These are phyloP conservation scores for Brachypodius melanocephalos DNA, from an alignment of 2,113 vertebrate species.

Conservation along the genomic window DNA sequence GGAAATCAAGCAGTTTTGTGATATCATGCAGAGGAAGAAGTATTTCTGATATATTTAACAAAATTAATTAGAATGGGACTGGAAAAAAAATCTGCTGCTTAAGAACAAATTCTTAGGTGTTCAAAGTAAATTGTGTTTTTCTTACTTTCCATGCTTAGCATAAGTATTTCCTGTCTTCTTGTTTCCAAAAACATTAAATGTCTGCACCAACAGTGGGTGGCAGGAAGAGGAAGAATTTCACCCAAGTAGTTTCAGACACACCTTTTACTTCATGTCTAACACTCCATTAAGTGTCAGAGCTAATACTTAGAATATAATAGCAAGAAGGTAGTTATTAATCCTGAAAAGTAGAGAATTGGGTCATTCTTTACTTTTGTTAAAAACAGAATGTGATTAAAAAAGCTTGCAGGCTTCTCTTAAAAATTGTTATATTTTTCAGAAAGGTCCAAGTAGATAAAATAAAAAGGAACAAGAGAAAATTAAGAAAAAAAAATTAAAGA, in stretches of 20 bases:
- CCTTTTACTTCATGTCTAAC: background rate
- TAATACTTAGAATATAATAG: background rate
- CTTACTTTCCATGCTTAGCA: background rate
- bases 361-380: conserved; percentile 19
- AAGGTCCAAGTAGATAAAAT: background rate
- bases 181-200: conserved; percentile 4
- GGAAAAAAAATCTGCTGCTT: background rate
- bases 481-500: background rate
- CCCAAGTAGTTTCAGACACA: background rate
- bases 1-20: conserved; percentile 41
- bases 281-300: background rate
- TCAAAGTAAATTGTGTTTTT: background rate
- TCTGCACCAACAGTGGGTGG: background rate
- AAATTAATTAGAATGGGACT: conserved; percentile 19
- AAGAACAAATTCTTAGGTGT: background rate
- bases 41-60: background rate
- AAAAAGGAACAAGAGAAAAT: background rate
- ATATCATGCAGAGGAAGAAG: conserved; percentile 36
- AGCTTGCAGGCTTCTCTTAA: background rate
- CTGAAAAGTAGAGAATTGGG: background rate
- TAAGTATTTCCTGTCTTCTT: conserved; percentile 4
- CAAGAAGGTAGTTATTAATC: conserved; percentile 12
- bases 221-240: background rate
- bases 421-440: background rate
- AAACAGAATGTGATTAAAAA: background rate